Base-by-base conservation (phyloP, 2,888 invertebrate species). In the Macrosoma leucophasiata region DNA sequence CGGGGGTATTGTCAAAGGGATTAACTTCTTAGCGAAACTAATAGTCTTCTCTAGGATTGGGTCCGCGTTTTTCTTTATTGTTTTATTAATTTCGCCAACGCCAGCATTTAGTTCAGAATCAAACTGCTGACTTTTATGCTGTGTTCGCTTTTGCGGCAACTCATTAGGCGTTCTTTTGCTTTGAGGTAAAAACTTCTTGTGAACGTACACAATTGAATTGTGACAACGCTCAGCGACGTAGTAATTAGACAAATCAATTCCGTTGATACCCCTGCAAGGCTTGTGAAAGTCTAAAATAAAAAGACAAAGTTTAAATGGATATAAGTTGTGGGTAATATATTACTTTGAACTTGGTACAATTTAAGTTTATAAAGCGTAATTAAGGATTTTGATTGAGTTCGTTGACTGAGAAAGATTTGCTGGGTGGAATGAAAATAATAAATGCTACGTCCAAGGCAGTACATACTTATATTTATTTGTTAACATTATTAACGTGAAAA, bases 191-290 rank as follows among this genome's bases (percentile, higher is more conserved):
- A 57, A 65, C 43, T 62, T 77, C 52, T 78, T 81, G 35, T 82
- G 82, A 13, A 74, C 55, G 35, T 64, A 82, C 20, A 72, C 60
- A 14, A 73, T 58, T 2, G 76, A 71, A 46, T 78, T 76, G 29
- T 49, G 61, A 15, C 68, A 68, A 12, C 60, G 59, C 41, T 61
- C 52, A 27, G 65, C 55, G 11, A 71, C 67, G 32, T 63, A 52
- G 47, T 77, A 78, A 54, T 78, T 63, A 39, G 55, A 58, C 37
- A 76, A 61, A 52, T 71, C 62, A 22, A 75, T 58, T 25, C 65
- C 74, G 43, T 57, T 59, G 36, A 52, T 50, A 32, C 46, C 37
- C 36, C 48, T 39, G 13, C 41, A 32, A 19, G 40, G 9, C 9
- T 12, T 8, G 10, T 17, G 13, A 18, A 26, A 13, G 4, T 10